These are phyloP conservation scores for Oceanodroma leucorhoa DNA, from an alignment of 2,797 vertebrate species.

Conservation along the genomic window DNA sequence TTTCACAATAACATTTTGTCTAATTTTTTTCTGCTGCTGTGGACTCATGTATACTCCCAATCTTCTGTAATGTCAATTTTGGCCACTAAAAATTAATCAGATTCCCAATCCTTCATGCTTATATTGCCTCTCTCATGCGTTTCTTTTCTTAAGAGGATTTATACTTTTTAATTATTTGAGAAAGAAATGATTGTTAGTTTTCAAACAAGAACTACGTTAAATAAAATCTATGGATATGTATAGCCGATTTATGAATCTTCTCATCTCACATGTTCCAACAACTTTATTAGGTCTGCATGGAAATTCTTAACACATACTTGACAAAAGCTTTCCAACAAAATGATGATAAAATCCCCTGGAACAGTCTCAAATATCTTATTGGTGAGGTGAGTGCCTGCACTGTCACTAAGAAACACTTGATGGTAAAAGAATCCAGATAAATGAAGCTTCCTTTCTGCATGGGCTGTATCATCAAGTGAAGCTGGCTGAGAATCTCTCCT, in stretches of 20 bases:
- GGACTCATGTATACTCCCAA: background rate
- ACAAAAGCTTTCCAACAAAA: conserved; percentile 87
- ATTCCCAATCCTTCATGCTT: background rate
- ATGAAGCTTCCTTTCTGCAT: background rate
- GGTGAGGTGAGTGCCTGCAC: conserved; percentile 83
- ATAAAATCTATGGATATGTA: background rate
- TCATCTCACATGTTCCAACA: background rate
- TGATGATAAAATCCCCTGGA: conserved; percentile 90
- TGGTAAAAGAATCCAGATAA: background rate
- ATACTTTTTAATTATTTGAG: background rate
- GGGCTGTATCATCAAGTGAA: background rate
- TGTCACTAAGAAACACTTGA: background rate
- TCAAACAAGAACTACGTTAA: background rate
- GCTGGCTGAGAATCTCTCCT: background rate
- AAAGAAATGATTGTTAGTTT: background rate
- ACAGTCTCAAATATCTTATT: conserved; percentile 92
- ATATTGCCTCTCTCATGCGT: background rate
- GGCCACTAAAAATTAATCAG: background rate
- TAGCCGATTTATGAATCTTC: background rate
- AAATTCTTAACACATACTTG: conserved; percentile 92
- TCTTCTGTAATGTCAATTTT: background rate
- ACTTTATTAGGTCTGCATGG: conserved; percentile 89
- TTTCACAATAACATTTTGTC: background rate
- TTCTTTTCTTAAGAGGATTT: background rate
- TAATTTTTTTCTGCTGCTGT: background rate